A percentile compares a stretch with the other conserved stretches of the same genome.
Evolutionary conservation across 2,888 invertebrate species (phyloP).

Genomic region (Marasmarcha lunaedactyla): DNA sequence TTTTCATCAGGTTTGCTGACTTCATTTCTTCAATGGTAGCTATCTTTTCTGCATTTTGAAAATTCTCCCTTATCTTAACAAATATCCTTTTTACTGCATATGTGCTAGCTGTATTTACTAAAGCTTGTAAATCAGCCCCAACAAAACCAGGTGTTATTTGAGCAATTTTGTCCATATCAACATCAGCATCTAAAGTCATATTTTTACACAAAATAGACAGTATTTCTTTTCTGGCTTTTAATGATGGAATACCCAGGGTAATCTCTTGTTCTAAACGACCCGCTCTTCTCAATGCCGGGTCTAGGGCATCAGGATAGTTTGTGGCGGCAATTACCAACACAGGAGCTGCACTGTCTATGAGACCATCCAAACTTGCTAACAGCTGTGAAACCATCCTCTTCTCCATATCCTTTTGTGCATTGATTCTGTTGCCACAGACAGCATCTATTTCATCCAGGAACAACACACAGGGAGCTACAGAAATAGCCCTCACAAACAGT

Average conservation of each 20-base stretch:
- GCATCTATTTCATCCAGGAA: slow-evolving; percentile 98
- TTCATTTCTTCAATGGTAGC: slow-evolving; percentile 15
- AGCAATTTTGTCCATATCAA: slow-evolving; percentile 81
- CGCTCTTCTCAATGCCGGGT: slow-evolving; percentile 91
- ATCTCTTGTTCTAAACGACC: slow-evolving; percentile 96
- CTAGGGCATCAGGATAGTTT: slow-evolving; percentile 91
- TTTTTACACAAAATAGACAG: slow-evolving; percentile 77
- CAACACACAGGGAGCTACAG: slow-evolving; percentile 83
- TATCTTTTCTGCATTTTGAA: slow-evolving; percentile 19
- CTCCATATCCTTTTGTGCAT: slow-evolving; percentile 96
- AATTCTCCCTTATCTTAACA: slow-evolving; percentile 34
- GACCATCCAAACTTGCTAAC: slow-evolving; percentile 88
- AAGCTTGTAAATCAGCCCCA: slow-evolving; percentile 90
- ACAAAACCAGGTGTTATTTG: slow-evolving; percentile 95
- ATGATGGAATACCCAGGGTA: slow-evolving; percentile 92
- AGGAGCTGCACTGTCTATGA: slow-evolving; percentile 47
- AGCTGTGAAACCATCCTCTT: slow-evolving; percentile 94
- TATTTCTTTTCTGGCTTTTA: slow-evolving; percentile 84
- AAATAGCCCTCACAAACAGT: slow-evolving; percentile 86
- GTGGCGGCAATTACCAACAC: slow-evolving; percentile 96
- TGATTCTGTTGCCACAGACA: slow-evolving; percentile 90
- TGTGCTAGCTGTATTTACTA: slow-evolving; percentile 90
- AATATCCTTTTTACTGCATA: slow-evolving; percentile 80
- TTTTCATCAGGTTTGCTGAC: slow-evolving; percentile 16
- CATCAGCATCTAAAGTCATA: slow-evolving; percentile 75